Evolutionary conservation across 2,888 invertebrate genomes (phyloP).

Genomic region (Lithophane semibrunnea): DNA sequence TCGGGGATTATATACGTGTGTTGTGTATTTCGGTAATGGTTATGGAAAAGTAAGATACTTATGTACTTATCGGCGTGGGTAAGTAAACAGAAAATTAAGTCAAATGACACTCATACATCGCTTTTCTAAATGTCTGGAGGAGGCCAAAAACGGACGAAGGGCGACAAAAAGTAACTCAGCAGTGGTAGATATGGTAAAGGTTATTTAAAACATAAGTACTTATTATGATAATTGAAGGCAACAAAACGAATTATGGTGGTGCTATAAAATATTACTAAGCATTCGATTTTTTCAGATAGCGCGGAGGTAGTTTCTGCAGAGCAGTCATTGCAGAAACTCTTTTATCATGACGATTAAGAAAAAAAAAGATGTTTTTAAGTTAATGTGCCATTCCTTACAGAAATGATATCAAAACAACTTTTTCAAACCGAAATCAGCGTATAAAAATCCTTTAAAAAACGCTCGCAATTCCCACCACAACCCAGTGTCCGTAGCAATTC

Average conservation of each 20-base stretch:
- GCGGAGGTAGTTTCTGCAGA: background rate
- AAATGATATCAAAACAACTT: background rate
- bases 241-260: background rate
- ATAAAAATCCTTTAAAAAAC: conserved; percentile 1
- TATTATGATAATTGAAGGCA: background rate
- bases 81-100: background rate
- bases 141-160: background rate
- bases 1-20: too few relatives aligned
- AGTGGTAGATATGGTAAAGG: background rate
- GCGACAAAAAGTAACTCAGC: background rate
- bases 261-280: background rate
- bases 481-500: conserved; percentile 70
- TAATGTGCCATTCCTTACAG: background rate
- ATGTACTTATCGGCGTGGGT: background rate
- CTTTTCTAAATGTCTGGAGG: background rate
- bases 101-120: background rate
- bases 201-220: background rate
- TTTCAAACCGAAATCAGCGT: background rate
- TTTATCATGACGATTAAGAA: background rate
- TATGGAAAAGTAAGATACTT: background rate
- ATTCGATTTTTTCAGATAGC: background rate
- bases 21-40: background rate
- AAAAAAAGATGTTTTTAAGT: too few relatives aligned
- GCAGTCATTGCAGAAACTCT: background rate
- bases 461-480: conserved; percentile 16